Percentiles rank a stretch among this genome's conserved stretches.
These are phyloP conservation scores for Coregonus sp. DNA, from an alignment of 2,797 vertebrate species.

Conservation along the genomic window DNA sequence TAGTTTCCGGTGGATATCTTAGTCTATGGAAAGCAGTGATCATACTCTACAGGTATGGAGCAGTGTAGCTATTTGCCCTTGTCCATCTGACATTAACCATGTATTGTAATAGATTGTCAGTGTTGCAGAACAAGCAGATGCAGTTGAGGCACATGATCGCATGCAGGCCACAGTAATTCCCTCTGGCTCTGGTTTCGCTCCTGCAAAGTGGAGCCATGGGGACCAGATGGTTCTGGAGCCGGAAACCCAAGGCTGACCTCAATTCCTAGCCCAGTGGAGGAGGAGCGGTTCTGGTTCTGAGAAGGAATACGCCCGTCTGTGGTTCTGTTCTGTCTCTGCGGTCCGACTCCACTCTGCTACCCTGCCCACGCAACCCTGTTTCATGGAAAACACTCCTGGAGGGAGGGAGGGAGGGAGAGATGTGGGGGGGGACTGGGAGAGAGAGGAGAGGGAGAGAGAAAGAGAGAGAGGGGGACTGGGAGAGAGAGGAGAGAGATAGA, in stretches of 20 bases:
- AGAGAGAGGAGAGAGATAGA: no score
- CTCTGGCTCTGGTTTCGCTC: background rate
- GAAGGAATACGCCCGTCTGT: background rate
- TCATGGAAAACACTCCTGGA: background rate
- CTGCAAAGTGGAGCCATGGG: background rate
- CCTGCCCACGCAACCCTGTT: background rate
- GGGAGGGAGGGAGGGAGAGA: background rate
- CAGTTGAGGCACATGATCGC: background rate
- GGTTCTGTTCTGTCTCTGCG: slow-evolving; percentile 4
- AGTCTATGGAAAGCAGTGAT: background rate
- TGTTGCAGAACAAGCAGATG: background rate
- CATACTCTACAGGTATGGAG: background rate
- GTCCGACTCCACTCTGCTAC: background rate
- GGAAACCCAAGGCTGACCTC: background rate
- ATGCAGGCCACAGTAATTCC: background rate
- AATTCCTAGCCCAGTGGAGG: background rate
- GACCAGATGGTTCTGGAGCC: background rate
- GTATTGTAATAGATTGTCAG: background rate
- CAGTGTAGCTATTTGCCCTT: background rate
- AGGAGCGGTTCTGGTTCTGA: background rate
- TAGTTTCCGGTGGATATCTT: background rate
- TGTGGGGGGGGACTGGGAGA: background rate
- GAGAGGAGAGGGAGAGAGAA: no score
- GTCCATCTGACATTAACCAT: background rate
- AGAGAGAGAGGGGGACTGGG: background rate